Percentiles rank a stretch among this genome's conserved stretches.
Conservation (phyloP, 2,888 invertebrate genomes). For the Mactromeris polynyma region DNA sequence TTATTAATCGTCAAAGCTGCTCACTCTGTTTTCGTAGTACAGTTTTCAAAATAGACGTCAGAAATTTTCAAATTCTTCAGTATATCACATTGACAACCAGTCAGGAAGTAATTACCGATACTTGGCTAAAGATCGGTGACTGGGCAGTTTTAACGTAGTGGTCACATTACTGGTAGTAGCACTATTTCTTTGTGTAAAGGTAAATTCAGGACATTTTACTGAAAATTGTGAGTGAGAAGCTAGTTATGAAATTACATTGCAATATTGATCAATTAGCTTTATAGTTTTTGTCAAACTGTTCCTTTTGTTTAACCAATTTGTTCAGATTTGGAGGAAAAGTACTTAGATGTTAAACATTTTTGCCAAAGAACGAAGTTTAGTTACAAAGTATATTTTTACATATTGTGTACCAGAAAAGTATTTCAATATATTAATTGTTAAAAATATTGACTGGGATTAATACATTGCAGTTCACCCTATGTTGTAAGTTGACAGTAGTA, state of each 20-base stretch:
- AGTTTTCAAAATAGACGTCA: neutral
- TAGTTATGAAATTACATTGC: no score
- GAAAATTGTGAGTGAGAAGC: no score
- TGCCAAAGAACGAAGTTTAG: neutral
- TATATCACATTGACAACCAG: neutral
- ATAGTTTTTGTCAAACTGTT: neutral
- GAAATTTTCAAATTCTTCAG: neutral
- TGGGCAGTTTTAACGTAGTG: neutral
- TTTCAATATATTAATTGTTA: neutral
- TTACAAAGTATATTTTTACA: slow-evolving; percentile 20
- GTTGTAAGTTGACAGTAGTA: neutral
- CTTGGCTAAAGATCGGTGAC: neutral
- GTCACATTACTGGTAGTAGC: neutral
- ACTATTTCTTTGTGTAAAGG: no score
- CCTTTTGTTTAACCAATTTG: neutral
- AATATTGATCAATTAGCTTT: no score
- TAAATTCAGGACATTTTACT: no score
- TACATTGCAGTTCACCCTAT: neutral
- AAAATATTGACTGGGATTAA: neutral
- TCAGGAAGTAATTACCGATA: neutral
- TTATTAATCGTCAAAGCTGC: neutral
- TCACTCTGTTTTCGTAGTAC: neutral
- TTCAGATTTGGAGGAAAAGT: neutral
- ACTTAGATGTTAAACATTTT: neutral
- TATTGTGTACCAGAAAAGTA: neutral